phyloP scores from a whole-genome alignment of 2,113 vertebrate species.

The Entosphenus tridentatus region DNA sequence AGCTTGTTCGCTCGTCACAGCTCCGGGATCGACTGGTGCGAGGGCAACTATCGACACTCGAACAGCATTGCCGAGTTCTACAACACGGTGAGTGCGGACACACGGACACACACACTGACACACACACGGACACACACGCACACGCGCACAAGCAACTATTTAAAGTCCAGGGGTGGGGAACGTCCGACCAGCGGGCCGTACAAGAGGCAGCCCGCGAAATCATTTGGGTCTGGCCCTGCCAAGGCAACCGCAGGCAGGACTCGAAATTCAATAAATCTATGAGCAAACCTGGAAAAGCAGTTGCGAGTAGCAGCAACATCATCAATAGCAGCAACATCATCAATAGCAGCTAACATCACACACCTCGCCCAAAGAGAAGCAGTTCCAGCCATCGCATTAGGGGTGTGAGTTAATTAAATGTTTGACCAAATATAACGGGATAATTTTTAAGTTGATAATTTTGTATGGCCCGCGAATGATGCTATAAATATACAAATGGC shows the following conservation, averaged over 20 bases:
- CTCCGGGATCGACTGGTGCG: conserved; percentile 86
- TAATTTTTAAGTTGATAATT: no score
- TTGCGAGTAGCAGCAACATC: no score
- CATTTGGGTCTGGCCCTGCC: neutral
- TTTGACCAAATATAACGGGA: no score
- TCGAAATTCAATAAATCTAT: neutral
- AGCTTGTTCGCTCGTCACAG: conserved; percentile 58
- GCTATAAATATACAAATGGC: no score
- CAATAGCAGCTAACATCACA: no score
- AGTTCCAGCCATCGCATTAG: no score
- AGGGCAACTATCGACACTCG: conserved; percentile 55
- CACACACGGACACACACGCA: neutral
- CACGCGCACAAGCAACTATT: neutral
- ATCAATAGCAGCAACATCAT: no score
- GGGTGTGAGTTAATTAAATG: no score
- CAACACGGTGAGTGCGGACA: conserved; percentile 47
- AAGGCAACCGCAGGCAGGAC: neutral
- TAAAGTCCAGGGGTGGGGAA: neutral
- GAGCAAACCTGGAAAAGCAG: neutral
- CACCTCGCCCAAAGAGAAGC: no score
- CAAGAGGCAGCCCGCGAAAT: neutral
- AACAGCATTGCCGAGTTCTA: conserved; percentile 59
- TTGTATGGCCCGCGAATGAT: no score
- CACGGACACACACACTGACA: neutral
- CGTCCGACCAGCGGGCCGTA: neutral